Evolutionary conservation across 2,888 invertebrate genomes (phyloP).

Genomic region (Neoascia interrupta): DNA sequence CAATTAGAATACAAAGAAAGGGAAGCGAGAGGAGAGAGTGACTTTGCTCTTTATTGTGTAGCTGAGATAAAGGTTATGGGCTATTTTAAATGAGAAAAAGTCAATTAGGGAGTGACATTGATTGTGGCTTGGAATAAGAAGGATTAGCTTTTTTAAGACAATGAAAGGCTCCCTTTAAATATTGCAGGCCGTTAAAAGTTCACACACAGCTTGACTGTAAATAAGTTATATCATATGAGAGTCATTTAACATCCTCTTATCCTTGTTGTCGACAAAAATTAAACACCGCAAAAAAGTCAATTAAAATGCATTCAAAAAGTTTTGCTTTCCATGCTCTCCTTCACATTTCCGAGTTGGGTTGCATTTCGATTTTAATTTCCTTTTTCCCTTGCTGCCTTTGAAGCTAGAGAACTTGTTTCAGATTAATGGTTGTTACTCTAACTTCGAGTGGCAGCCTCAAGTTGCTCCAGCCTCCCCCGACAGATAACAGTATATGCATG

Average conservation of each 20-base stretch:
- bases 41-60: background rate
- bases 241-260: too few relatives aligned
- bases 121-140: too few relatives aligned
- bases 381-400: background rate
- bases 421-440: constrained; percentile 65
- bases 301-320: constrained; percentile 68
- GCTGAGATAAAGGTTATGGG: constrained; percentile 10
- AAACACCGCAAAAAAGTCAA: constrained; percentile 64
- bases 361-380: constrained; percentile 23
- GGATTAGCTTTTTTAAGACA: too few relatives aligned
- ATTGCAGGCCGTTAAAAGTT: too few relatives aligned
- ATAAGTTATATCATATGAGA: too few relatives aligned
- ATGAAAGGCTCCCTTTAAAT: too few relatives aligned
- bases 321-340: constrained; percentile 11
- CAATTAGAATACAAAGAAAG: constrained; percentile 32
- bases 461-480: constrained; percentile 3
- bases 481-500: constrained; percentile 67
- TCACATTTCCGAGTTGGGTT: constrained; percentile 50
- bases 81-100: constrained; percentile 8
- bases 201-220: too few relatives aligned
- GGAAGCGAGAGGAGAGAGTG: background rate
- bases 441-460: constrained; percentile 42
- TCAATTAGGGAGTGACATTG: too few relatives aligned
- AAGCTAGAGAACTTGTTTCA: constrained; percentile 51
- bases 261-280: too few relatives aligned